Conservation (phyloP, 2,888 invertebrate genomes). For the Ochropacha duplaris region DNA sequence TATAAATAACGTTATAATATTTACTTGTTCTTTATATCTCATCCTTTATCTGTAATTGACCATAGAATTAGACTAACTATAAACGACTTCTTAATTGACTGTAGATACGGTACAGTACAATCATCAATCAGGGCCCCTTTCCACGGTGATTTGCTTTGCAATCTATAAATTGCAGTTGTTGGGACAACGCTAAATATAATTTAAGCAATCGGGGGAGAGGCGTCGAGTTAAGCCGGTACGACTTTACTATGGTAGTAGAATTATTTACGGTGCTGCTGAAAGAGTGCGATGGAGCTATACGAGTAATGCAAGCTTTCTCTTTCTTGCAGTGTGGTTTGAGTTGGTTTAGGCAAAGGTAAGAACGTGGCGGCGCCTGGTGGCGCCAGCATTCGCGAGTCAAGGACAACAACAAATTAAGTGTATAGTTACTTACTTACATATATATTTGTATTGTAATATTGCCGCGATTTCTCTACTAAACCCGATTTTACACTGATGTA, state of each 20-base stretch:
- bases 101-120: too few relatives aligned
- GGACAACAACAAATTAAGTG: constrained; percentile 50
- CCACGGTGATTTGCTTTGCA: constrained; percentile 51
- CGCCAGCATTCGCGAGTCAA: constrained; percentile 63
- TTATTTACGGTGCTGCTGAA: constrained; percentile 25
- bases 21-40: background rate
- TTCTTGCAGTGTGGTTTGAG: constrained; percentile 22
- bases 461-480: constrained; percentile 30
- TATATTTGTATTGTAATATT: constrained; percentile 37
- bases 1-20: background rate
- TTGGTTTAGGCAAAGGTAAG: constrained; percentile 30
- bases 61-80: constrained; percentile 1
- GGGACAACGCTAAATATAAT: constrained; percentile 49
- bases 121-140: constrained; percentile 47
- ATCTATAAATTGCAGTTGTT: constrained; percentile 49
- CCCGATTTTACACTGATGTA: background rate
- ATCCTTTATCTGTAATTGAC: background rate
- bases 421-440: too few relatives aligned
- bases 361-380: constrained; percentile 41
- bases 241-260: constrained; percentile 26
- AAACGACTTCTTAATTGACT: constrained; percentile 24
- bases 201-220: constrained; percentile 30
- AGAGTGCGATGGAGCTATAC: constrained; percentile 34
- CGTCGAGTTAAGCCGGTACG: constrained; percentile 18
- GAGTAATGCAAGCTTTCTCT: constrained; percentile 35